Percentiles rank a stretch among this genome's conserved stretches.
Conservation (phyloP, 2,797 vertebrate genomes). For the Leucoraja ocellata region DNA sequence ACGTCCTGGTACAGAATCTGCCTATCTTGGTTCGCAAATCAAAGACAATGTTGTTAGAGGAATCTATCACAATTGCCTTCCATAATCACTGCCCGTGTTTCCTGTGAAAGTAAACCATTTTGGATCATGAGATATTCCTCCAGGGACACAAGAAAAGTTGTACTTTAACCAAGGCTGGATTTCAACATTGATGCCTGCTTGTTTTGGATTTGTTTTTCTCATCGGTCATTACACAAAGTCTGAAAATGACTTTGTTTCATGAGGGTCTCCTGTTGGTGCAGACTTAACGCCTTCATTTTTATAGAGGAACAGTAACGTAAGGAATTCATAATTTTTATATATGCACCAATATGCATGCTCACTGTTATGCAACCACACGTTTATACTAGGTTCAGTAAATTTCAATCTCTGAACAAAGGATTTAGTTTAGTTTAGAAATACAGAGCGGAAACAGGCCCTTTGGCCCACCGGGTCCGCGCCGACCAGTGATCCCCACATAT, state of each 20-base stretch:
- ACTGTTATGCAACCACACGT: not conserved
- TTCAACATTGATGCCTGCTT: not conserved
- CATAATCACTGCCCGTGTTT: not conserved
- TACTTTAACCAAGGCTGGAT: not conserved
- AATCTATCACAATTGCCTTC: not conserved
- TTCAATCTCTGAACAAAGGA: not conserved
- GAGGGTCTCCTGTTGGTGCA: not conserved
- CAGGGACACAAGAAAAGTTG: not conserved
- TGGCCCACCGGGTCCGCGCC: too few species aligned
- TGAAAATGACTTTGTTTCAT: too few species aligned
- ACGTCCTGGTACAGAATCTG: not conserved
- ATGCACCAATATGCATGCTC: not conserved
- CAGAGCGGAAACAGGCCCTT: too few species aligned
- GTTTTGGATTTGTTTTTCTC: not conserved
- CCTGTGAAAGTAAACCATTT: not conserved
- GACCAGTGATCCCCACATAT: too few species aligned
- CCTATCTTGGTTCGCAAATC: not conserved
- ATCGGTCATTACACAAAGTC: too few species aligned
- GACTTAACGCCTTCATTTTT: not conserved
- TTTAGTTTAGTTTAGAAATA: too few species aligned
- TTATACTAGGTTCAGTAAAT: not conserved
- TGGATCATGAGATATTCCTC: not conserved
- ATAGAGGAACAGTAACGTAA: not conserved
- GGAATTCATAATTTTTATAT: not conserved
- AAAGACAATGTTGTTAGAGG: not conserved